These are phyloP conservation scores for Aspidoscelis tigris DNA, from an alignment of 2,113 vertebrate species.

Conservation along the genomic window DNA sequence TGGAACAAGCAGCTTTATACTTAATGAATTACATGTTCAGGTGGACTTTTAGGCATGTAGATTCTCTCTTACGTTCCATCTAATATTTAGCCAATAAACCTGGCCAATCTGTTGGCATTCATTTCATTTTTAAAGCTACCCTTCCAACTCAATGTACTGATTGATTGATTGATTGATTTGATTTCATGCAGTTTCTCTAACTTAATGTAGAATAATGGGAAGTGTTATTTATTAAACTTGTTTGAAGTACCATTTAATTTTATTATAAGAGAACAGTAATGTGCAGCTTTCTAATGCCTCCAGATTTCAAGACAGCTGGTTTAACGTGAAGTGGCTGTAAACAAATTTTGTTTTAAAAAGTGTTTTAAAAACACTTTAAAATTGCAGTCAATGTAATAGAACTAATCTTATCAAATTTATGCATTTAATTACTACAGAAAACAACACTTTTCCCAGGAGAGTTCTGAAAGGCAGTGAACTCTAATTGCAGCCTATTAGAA, in stretches of 20 bases:
- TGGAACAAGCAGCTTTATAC: no score
- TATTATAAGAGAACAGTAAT: conserved; percentile 43
- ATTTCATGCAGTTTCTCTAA: not conserved
- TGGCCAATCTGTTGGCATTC: not conserved
- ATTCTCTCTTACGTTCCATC: not conserved
- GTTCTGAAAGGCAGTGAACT: conserved; percentile 62
- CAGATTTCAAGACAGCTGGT: conserved; percentile 1
- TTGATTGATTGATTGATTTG: not conserved
- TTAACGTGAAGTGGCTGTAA: not conserved
- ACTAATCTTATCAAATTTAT: conserved; percentile 36
- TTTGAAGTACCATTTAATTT: conserved; percentile 18
- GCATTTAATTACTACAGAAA: conserved; percentile 62
- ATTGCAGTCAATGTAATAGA: conserved; percentile 42
- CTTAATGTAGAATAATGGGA: not conserved
- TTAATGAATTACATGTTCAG: not conserved
- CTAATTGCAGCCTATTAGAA: conserved; percentile 86
- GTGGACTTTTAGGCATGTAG: not conserved
- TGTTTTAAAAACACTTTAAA: conserved; percentile 35
- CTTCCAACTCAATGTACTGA: not conserved
- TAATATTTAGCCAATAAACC: not conserved
- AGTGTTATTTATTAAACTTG: not conserved
- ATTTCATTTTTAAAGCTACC: not conserved
- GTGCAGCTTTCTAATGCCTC: conserved; percentile 29
- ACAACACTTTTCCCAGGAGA: conserved; percentile 58
- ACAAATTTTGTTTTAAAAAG: conserved; percentile 13